Base-by-base conservation (phyloP, 2,888 invertebrate species). In the Melieria omissa region DNA sequence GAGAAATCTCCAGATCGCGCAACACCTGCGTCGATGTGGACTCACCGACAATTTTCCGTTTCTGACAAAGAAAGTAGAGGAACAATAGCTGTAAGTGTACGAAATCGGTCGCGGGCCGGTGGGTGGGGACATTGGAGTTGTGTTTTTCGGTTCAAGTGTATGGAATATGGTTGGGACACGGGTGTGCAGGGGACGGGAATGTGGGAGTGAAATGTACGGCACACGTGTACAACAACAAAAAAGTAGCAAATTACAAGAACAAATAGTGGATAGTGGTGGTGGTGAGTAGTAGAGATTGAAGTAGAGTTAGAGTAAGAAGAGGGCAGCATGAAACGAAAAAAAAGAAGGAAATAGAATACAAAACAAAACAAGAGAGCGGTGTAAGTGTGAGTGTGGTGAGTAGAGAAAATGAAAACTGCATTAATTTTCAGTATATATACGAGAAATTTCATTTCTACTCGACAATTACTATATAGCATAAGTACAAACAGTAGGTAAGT, bases 11-110 rank as follows among this genome's bases (percentile, higher is more conserved):
- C 87, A 99, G 90, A 90, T 99, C 98, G 84, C 98, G 91, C 76
- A 99, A 90, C 80, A 99, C 97, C 90, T 98, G 98, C 61, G 99
- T 99, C 71, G 99, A 99, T 74, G 98, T 98, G 65, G 97, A 95
- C 86, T 98, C 97, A 73, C 96, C 96, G 75, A 98, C 94, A 92
- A 97, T 95, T 90, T 97, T 97, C 86, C 97, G 91, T 92, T 97
- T 98, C 97, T 98, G 92, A 74, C 92, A 92, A 87, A 88, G 88
- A 84, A 87, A 86, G 86, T 88, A 86, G 85, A 88, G 81, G 78
- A 86, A 82, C 81, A 83, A 85, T 83, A 85, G 84, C 85, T 85
- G 84, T 85, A 83, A 83, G 84, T 84, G 84, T 83, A 75, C 71
- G 65, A 73, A 74, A 75, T 73, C 73, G 70, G 70, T 73, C 73